Evolutionary conservation across 2,888 invertebrate genomes (phyloP).

Genomic region (Lydus trimaculatus): DNA sequence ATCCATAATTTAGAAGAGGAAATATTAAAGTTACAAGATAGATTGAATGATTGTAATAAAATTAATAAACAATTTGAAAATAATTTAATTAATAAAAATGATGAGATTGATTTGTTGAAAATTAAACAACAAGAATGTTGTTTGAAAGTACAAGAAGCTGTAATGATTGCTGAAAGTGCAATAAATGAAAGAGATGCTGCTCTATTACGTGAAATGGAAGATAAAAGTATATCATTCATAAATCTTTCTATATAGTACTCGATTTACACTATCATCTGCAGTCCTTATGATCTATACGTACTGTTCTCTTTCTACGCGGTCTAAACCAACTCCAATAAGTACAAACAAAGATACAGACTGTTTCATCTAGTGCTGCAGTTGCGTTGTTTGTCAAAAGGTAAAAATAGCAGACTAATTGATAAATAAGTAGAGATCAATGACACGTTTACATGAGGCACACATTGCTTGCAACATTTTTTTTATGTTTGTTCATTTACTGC

Average conservation of each 20-base stretch:
- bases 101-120: constrained; percentile 56
- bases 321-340: too few relatives aligned
- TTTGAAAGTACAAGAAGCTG: constrained; percentile 66
- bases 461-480: too few relatives aligned
- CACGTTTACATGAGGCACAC: too few relatives aligned
- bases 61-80: constrained; percentile 58
- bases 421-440: too few relatives aligned
- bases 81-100: constrained; percentile 57
- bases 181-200: constrained; percentile 66
- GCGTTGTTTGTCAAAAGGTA: too few relatives aligned
- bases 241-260: neutral
- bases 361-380: too few relatives aligned
- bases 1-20: constrained; percentile 62
- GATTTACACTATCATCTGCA: too few relatives aligned
- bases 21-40: constrained; percentile 60
- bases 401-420: too few relatives aligned
- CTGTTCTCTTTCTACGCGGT: too few relatives aligned
- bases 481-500: too few relatives aligned
- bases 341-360: too few relatives aligned
- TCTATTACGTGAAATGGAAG: constrained; percentile 61
- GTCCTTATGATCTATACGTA: too few relatives aligned
- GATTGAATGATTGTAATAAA: constrained; percentile 47
- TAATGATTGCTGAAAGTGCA: constrained; percentile 65
- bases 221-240: constrained; percentile 48
- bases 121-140: constrained; percentile 63